Conservation (phyloP, 2,797 vertebrate species). For the Syngnathus rostellatus region DNA sequence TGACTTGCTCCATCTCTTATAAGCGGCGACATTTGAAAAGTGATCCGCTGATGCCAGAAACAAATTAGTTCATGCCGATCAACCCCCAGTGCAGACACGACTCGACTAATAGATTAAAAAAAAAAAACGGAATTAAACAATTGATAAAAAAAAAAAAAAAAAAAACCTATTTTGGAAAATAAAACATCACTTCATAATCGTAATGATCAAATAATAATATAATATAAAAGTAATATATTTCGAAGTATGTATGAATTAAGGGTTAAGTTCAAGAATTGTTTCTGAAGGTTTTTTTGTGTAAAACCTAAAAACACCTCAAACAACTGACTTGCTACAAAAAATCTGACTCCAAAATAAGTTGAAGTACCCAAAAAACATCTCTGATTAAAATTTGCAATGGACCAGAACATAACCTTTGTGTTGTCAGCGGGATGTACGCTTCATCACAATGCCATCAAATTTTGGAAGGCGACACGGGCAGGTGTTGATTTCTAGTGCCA, state of each 20-base stretch:
- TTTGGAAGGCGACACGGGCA: conserved; percentile 59
- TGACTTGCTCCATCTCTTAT: conserved; percentile 13
- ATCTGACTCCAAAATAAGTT: too few relatives aligned
- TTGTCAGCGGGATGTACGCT: conserved; percentile 43
- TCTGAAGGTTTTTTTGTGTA: too few relatives aligned
- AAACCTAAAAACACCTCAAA: too few relatives aligned
- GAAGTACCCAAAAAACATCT: too few relatives aligned
- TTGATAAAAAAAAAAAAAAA: conserved; percentile 17
- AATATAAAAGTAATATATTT: too few relatives aligned
- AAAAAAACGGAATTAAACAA: conserved; percentile 32
- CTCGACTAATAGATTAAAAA: conserved; percentile 22
- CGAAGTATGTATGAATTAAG: too few relatives aligned
- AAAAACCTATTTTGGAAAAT: neutral
- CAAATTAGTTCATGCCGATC: conserved; percentile 1
- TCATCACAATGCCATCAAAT: conserved; percentile 51
- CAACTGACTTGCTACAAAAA: too few relatives aligned
- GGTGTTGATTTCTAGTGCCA: conserved; percentile 52
- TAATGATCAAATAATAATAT: too few relatives aligned
- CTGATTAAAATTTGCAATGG: too few relatives aligned
- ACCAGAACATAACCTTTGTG: conserved; percentile 23
- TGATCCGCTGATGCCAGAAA: neutral
- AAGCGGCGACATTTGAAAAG: neutral
- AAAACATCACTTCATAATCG: conserved; percentile 7
- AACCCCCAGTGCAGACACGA: conserved; percentile 21
- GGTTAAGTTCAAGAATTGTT: too few relatives aligned